Percentiles rank a stretch among this genome's conserved stretches.
Evolutionary conservation across 2,888 invertebrate genomes (phyloP).

Genomic region (Microplitis manilae): DNA sequence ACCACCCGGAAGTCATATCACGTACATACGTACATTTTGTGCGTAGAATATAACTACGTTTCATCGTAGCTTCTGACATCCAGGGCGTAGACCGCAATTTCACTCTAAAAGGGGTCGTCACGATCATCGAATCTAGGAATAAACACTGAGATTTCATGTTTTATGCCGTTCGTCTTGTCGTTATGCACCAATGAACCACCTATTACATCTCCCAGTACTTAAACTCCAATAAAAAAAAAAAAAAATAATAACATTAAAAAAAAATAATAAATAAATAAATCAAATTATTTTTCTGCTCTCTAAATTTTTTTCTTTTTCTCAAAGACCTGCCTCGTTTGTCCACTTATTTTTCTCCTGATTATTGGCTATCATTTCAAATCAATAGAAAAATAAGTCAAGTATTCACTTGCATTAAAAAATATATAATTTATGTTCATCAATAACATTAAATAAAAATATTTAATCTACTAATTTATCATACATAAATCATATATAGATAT

Average conservation of each 20-base stretch:
- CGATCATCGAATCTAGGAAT: slow-evolving; percentile 46
- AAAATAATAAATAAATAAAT: background rate
- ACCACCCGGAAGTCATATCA: slow-evolving; percentile 8
- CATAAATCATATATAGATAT: background rate
- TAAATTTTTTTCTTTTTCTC: background rate
- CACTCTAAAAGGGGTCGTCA: slow-evolving; percentile 48
- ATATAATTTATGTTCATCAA: background rate
- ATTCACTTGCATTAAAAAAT: background rate
- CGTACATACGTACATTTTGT: slow-evolving; percentile 9
- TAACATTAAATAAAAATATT: background rate
- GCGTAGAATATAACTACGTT: slow-evolving; percentile 16
- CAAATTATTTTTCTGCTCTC: background rate
- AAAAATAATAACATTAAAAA: background rate
- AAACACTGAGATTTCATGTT: slow-evolving; percentile 48
- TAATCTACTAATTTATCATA: background rate
- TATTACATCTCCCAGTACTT: slow-evolving; percentile 5
- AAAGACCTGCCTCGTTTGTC: background rate
- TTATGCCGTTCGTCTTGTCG: slow-evolving; percentile 34
- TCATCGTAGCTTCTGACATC: slow-evolving; percentile 22
- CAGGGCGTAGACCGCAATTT: slow-evolving; percentile 46
- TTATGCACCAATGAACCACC: slow-evolving; percentile 45
- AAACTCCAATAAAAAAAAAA: background rate
- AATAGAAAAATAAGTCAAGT: background rate
- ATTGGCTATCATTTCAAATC: background rate
- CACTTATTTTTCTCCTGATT: background rate